phyloP scores from a whole-genome alignment of 2,888 invertebrate genomes.

The Ommatoiulus sabulosus region DNA sequence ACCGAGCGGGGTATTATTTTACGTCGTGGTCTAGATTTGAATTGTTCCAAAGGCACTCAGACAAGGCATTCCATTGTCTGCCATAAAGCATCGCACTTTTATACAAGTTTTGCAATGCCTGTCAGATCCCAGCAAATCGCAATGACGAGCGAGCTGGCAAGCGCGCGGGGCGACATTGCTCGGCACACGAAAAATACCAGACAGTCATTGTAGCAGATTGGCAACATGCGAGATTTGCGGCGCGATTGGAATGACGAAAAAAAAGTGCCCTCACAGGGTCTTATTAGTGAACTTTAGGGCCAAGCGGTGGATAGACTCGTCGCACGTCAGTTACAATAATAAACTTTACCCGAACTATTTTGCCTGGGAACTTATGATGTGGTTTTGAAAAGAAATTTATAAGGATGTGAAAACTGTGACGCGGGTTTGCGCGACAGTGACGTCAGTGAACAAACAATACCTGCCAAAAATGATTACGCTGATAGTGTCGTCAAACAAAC shows the following conservation, averaged over 20 bases:
- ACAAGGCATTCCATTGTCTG: constrained; percentile 25
- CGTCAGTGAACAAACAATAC: no score
- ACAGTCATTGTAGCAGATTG: constrained; percentile 1
- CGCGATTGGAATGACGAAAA: not conserved
- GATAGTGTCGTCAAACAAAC: no score
- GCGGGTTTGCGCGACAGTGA: no score
- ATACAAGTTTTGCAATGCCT: constrained; percentile 1
- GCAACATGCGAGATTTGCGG: constrained; percentile 13
- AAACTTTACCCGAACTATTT: no score
- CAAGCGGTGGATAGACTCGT: no score
- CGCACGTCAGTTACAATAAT: no score
- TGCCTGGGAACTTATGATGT: no score
- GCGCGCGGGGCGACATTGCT: not conserved
- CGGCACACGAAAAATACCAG: not conserved
- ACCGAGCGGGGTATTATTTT: constrained; percentile 47
- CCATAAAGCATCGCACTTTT: constrained; percentile 11
- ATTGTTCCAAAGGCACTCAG: constrained; percentile 47
- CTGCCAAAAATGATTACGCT: no score
- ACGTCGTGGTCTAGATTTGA: constrained; percentile 45
- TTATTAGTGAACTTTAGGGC: not conserved
- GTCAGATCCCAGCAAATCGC: not conserved
- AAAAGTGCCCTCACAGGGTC: not conserved
- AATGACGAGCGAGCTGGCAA: not conserved
- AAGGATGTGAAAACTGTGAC: no score
- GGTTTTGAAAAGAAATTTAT: no score